Conservation (phyloP, 2,113 vertebrate genomes). For the Myrmophylax atrothorax region DNA sequence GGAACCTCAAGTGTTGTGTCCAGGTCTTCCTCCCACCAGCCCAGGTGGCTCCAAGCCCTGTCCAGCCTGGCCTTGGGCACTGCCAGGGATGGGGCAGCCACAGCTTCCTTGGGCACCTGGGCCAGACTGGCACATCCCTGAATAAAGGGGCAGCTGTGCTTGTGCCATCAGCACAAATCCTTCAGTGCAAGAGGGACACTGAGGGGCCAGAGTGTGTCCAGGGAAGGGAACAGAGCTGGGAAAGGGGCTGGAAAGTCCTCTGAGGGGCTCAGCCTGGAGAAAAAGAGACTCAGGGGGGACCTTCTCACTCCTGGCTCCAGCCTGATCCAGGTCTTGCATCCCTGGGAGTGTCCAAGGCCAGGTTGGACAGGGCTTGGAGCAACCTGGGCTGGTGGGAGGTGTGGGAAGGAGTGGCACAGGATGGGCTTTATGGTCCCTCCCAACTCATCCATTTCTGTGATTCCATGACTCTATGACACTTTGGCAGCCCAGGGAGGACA, state of each 20-base stretch:
- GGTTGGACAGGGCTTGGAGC: not conserved
- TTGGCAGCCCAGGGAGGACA: not conserved
- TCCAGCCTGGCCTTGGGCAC: too few species aligned
- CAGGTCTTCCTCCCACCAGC: not conserved
- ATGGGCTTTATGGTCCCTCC: not conserved
- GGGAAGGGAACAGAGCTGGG: not conserved
- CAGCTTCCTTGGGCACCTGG: too few species aligned
- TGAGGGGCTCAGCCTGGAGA: not conserved
- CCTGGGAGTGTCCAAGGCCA: not conserved
- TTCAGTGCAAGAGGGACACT: not conserved
- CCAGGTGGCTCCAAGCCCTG: too few species aligned
- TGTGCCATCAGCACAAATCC: too few species aligned
- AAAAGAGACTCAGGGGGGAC: not conserved
- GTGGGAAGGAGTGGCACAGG: not conserved
- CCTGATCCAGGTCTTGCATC: not conserved
- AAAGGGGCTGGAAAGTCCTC: not conserved
- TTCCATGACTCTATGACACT: not conserved
- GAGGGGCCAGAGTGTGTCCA: not conserved
- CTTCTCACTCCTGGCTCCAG: not conserved
- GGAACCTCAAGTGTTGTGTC: not conserved
- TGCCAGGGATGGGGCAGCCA: too few species aligned
- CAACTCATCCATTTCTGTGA: not conserved
- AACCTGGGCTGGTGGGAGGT: not conserved
- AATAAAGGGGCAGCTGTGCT: too few species aligned
- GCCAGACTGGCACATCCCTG: too few species aligned